These are phyloP conservation scores for Zenarchopterus dispar DNA, from an alignment of 2,797 vertebrate species.

Conservation along the genomic window DNA sequence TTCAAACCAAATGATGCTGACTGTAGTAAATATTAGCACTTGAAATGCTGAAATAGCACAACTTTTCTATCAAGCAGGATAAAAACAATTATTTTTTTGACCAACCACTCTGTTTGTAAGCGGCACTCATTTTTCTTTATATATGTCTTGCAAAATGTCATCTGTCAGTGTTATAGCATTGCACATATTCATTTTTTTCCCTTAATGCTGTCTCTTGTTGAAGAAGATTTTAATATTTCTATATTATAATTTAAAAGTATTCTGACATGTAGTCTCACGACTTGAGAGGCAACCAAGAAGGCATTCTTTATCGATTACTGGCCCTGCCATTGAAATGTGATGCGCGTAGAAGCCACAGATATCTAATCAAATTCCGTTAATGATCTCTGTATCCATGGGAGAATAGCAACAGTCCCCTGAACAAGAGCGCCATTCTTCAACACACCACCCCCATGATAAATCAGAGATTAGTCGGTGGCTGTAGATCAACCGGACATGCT, in stretches of 20 bases:
- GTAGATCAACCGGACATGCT: conserved; percentile 56
- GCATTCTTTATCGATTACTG: background rate
- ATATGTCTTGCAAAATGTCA: conserved; percentile 1
- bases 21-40: conserved; percentile 1
- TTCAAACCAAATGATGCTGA: conserved; percentile 12
- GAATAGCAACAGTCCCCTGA: conserved; percentile 65
- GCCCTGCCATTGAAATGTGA: conserved; percentile 8
- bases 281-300: background rate
- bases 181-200: background rate
- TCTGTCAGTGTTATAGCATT: background rate
- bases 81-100: background rate
- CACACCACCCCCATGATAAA: conserved; percentile 49
- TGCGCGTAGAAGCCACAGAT: conserved; percentile 10
- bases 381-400: conserved; percentile 35
- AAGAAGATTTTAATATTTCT: background rate
- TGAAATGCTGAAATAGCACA: background rate
- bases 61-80: background rate
- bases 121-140: background rate
- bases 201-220: background rate
- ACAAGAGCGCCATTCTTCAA: conserved; percentile 75
- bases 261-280: background rate
- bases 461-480: conserved; percentile 63
- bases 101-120: background rate
- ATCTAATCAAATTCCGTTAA: conserved; percentile 3
- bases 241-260: conserved; percentile 16